These are phyloP conservation scores for Orthonychiurus folsomi DNA, from an alignment of 2,888 invertebrate species.

Conservation along the genomic window DNA sequence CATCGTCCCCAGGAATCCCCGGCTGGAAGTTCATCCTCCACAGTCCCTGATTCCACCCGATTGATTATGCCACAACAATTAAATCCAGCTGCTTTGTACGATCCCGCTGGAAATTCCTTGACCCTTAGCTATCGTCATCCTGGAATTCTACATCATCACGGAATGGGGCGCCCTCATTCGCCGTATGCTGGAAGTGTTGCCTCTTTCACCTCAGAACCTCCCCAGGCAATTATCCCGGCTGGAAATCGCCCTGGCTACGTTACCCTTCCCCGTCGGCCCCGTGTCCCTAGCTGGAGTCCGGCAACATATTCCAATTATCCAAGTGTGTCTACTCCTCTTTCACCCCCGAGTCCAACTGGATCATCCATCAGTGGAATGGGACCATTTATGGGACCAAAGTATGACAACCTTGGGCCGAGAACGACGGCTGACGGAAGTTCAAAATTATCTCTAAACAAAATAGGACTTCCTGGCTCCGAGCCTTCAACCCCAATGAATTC, in stretches of 20 bases:
- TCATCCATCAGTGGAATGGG: constrained; percentile 15
- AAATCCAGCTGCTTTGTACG: constrained; percentile 30
- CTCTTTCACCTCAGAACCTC: constrained; percentile 52
- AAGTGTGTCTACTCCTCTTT: constrained; percentile 31
- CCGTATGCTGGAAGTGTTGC: constrained; percentile 45
- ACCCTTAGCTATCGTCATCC: constrained; percentile 48
- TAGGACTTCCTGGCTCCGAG: constrained; percentile 43
- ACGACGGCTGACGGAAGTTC: constrained; percentile 83
- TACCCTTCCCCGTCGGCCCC: constrained; percentile 72
- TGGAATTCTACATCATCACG: constrained; percentile 55
- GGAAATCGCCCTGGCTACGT: constrained; percentile 68
- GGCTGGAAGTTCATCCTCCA: constrained; percentile 66
- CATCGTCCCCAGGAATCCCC: constrained; percentile 58
- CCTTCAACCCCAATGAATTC: constrained; percentile 7
- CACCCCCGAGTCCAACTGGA: constrained; percentile 27
- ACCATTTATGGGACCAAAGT: constrained; percentile 51
- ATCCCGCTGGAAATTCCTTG: constrained; percentile 43
- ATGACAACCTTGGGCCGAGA: constrained; percentile 83
- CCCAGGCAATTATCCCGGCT: constrained; percentile 57
- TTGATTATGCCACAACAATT: constrained; percentile 42
- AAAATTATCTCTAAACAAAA: constrained; percentile 71
- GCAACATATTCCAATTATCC: constrained; percentile 43
- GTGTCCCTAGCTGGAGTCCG: constrained; percentile 62
- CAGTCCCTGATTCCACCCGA: constrained; percentile 62
- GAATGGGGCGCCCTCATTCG: constrained; percentile 68